phyloP scores from a whole-genome alignment of 2,888 invertebrate genomes.

The Onthophagus sagittarius region DNA sequence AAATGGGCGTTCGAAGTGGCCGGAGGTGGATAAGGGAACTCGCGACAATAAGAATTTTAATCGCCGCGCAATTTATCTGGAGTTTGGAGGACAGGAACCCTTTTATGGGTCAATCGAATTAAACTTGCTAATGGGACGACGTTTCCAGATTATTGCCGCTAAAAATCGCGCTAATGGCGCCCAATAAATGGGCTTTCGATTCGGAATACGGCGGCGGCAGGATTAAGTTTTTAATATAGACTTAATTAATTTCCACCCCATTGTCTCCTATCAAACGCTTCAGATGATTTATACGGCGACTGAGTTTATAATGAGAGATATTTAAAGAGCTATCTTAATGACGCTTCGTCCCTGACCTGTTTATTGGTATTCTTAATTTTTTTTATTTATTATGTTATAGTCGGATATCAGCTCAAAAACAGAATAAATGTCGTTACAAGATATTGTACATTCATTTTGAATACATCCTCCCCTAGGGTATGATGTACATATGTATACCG shows the following conservation, averaged over 20 bases:
- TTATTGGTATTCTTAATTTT: background rate
- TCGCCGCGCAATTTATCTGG: conserved; percentile 10
- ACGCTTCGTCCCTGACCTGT: background rate
- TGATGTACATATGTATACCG: too few relatives aligned
- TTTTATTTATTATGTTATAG: background rate
- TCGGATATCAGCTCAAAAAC: too few relatives aligned
- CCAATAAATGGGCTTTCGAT: conserved; percentile 8
- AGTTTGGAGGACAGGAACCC: background rate
- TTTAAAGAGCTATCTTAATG: background rate
- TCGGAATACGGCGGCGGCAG: background rate
- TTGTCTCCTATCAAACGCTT: background rate
- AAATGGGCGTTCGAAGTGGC: background rate
- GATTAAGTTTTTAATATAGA: background rate
- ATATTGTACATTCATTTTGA: too few relatives aligned
- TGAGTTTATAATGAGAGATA: background rate
- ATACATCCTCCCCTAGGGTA: too few relatives aligned
- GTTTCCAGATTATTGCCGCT: conserved; percentile 1
- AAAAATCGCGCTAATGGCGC: conserved; percentile 7
- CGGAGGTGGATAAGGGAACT: background rate
- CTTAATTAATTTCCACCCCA: background rate
- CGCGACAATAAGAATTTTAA: conserved; percentile 11
- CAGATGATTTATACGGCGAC: background rate
- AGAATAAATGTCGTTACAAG: too few relatives aligned
- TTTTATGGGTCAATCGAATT: conserved; percentile 12
- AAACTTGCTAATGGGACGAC: conserved; percentile 9